Base-by-base conservation (phyloP, 2,113 vertebrate species). In the Alectura lathami region DNA sequence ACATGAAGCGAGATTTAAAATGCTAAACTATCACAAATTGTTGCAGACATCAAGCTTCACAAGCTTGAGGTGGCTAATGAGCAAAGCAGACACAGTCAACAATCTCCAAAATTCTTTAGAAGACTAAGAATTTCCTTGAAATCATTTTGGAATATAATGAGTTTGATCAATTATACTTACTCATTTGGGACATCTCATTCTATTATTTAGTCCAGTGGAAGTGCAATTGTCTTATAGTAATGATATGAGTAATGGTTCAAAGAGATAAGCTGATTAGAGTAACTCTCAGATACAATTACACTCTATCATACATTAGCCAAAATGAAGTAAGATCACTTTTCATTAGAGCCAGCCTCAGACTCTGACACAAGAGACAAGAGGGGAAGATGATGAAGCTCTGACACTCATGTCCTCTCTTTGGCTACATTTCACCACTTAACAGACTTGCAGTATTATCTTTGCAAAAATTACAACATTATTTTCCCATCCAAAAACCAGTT, bases 261-360 rank as follows among this genome's bases (percentile, higher is more conserved):
- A 76, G 59, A 86, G 68, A 91, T 77, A 97, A 96, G 42, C 50
- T 84, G 67, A 79, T 78, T 92, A 91, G 95, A 86, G 21, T 56
- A 57, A 56, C 80, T 96, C 83, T 91, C 76, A 45, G 72, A 93
- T 92, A 88, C 13, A 91, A 77, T 60, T 95, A 76, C 13, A 47
- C 75, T 75, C 23, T 54, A 57, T 51, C 83, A 50, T 57, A 82
- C 42, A 81, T 86, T 67, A 91, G 53, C 60, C 88, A 78, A 85
- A 96, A 89, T 70, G 8, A 96, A 88, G 43, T 74, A 88, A 95
- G 43, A 72, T 96, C 60, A 30, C 23, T 93, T 94, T 96, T 91
- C 38, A 84, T 91, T 51, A 88, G 14, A 88, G 15, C 78, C 18
- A 90, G 40, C 21, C 77, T 94, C 78, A 73, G 66, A 91, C 4